Evolutionary conservation across 2,113 vertebrate genomes (phyloP).

Genomic region (Osmerus eperlanus): DNA sequence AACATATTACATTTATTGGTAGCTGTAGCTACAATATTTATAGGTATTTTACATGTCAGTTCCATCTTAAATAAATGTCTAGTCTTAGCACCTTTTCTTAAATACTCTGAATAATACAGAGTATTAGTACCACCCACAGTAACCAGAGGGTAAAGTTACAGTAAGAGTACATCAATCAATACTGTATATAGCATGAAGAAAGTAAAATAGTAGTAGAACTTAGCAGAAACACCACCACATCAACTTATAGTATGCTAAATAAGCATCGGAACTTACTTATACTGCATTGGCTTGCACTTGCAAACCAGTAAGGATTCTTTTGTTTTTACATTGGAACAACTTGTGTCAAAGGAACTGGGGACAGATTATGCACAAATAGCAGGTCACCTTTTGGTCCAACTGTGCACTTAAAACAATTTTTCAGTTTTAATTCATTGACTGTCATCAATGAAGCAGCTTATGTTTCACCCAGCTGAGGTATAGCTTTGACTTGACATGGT

Average conservation of each 20-base stretch:
- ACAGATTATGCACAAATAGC: slow-evolving; percentile 54
- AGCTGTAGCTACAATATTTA: slow-evolving; percentile 49
- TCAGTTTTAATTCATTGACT: slow-evolving; percentile 21
- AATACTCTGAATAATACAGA: slow-evolving; percentile 64
- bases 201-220: slow-evolving; percentile 32
- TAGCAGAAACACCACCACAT: slow-evolving; percentile 35
- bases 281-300: slow-evolving; percentile 61
- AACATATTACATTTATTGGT: slow-evolving; percentile 53
- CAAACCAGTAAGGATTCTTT: slow-evolving; percentile 57
- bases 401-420: slow-evolving; percentile 26
- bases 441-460: neutral
- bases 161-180: slow-evolving; percentile 67
- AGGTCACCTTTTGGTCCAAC: slow-evolving; percentile 70
- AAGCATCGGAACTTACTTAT: slow-evolving; percentile 36
- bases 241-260: slow-evolving; percentile 40
- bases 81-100: slow-evolving; percentile 59
- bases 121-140: slow-evolving; percentile 66
- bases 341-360: slow-evolving; percentile 26
- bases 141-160: slow-evolving; percentile 57
- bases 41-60: slow-evolving; percentile 69
- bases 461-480: slow-evolving; percentile 4
- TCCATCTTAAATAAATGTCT: slow-evolving; percentile 45
- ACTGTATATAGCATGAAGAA: slow-evolving; percentile 51
- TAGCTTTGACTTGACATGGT: slow-evolving; percentile 28
- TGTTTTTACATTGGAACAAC: slow-evolving; percentile 13